A percentile compares a stretch with the other conserved stretches of the same genome.
These are phyloP conservation scores for Laticauda colubrina DNA, from an alignment of 2,113 vertebrate species.

Conservation along the genomic window DNA sequence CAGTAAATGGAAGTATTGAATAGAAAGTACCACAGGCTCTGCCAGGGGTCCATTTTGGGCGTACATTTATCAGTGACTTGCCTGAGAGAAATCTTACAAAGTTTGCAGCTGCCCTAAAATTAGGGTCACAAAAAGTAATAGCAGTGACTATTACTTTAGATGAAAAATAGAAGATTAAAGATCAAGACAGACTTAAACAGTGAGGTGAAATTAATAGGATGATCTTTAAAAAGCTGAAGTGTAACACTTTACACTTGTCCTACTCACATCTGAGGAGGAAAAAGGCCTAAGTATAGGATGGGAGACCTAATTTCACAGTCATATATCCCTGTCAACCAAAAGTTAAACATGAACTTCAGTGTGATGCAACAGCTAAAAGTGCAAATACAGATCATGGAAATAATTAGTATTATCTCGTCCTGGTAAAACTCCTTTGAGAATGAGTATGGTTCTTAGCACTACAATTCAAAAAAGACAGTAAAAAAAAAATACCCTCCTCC, in stretches of 20 bases:
- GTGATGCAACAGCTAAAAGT: background rate
- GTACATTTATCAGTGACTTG: background rate
- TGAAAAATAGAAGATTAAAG: background rate
- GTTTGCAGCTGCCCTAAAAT: background rate
- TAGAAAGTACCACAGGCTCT: background rate
- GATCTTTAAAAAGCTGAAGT: background rate
- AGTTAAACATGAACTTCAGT: background rate
- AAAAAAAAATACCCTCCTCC: background rate
- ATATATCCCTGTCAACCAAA: background rate
- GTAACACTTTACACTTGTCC: background rate
- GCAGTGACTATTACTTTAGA: background rate
- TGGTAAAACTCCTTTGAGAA: background rate
- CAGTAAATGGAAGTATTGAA: background rate
- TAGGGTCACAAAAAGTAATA: background rate
- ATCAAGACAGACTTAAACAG: background rate
- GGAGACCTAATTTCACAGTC: background rate
- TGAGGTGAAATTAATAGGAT: background rate
- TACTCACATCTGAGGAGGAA: background rate
- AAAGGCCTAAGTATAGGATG: background rate
- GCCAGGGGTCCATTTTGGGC: background rate
- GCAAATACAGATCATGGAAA: background rate
- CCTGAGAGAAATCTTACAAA: background rate
- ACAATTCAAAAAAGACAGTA: background rate
- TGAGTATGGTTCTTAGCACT: background rate
- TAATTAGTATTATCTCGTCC: background rate